Base-by-base conservation (phyloP, 30 jellyfish, hydroid and myxozoan species). In the Haliclystus octoradiatus region DNA sequence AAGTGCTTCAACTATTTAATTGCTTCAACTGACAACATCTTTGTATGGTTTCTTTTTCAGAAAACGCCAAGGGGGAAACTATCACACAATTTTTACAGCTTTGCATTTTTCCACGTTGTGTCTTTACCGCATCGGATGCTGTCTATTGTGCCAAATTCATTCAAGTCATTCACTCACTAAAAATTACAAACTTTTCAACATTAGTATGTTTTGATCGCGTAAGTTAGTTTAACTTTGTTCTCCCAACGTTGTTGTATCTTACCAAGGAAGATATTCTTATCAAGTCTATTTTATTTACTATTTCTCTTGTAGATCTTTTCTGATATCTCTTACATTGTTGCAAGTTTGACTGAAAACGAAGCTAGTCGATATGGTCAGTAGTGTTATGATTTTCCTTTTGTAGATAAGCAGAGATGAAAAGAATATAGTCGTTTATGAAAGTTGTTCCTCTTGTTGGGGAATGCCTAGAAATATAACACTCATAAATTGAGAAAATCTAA, bases 81-180 rank as follows among this genome's bases (percentile, higher is more conserved):
- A 89, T 81, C 75, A 81, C 98, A 25, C 95, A 89, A 78, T 89
- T 89, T 32, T 77, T 81, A 0, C 99, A 91, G 50, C 82, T 83
- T 15, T 91, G 99, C 63, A 76, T 91, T 14, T 91, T 81, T 64
- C 99, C 99, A 25, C 79, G 99, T 3, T 91, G 99, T 66, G 94
- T 91, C 1, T 91, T 91, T 80, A 75, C 95, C 52, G 94, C 95
- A 2, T 69, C 74, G 40, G 99, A 91, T 68, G 99, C 99, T 31
- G 77, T 91, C 7, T 91, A 91, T 68, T 81, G 95, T 62, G 99
- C 99, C 30, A 78, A 91, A 34, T 91, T 91, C 84, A 91, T 91
- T 15, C 94, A 81, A 68, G 76, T 85, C 33, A 77, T 91, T 14
- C 99, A 91, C 76, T 69, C 85, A 0, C 65, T 82, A 72, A 84